Base-by-base conservation (phyloP, 2,113 vertebrate species). In the Fregata magnificens region DNA sequence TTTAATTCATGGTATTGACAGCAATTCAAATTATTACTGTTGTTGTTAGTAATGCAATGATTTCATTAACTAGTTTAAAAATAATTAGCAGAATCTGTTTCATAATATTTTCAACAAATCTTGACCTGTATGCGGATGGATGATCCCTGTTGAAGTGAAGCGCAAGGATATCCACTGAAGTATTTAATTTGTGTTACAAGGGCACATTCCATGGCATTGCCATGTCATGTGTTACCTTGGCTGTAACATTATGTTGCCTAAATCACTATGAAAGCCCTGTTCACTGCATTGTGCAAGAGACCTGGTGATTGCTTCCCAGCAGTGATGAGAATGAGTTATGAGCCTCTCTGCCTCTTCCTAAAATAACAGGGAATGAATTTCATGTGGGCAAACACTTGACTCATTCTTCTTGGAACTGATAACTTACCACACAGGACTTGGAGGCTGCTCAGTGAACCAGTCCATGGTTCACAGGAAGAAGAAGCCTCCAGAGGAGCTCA, bases 381-480 rank as follows among this genome's bases (percentile, higher is more conserved):
- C 81, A 77, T 97, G 94, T 92, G 95, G 94, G 94, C 95, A 94
- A 97, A 94, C 94, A 95, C 96, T 97, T 97, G 95, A 97, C 97
- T 97, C 97, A 97, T 97, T 95, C 84, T 97, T 96, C 94, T 96
- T 97, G 95, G 95, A 96, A 97, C 78, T 62, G 93, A 94, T 95
- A 97, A 73, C 73, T 96, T 95, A 95, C 95, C 96, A 95, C 94
- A 95, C 91, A 95, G 86, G 92, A 97, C 88, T 95, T 95, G 95
- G 96, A 97, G 96, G 90, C 95, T 96, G 88, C 85, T 94, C 76
- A 88, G 90, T 95, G 93, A 97, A 94, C 92, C 79, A 92, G 90
- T 93, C 95, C 88, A 78, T 18, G 82, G 96, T 96, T 95, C 96
- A 96, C 92, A 96, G 97, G 96, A 97, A 96, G 95, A 94, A 95